Conservation (phyloP, 53 echinoderm and acorn worm genomes). For the Holothuria leucospilota region DNA sequence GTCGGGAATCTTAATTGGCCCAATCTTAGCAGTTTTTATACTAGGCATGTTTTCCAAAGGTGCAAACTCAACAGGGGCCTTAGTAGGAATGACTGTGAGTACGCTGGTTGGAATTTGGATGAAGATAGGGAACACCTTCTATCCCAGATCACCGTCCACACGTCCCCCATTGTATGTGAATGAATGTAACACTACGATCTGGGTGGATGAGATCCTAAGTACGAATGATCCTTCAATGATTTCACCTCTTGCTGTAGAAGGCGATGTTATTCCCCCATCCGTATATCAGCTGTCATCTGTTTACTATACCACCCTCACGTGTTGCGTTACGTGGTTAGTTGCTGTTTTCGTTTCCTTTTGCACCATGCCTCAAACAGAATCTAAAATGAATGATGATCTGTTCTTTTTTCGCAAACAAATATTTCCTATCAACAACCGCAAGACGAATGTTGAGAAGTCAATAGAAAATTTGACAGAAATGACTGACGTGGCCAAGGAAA, state of each 20-base stretch:
- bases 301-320: neutral
- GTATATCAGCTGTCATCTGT: constrained; percentile 8
- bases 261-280: neutral
- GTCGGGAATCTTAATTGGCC: constrained; percentile 4
- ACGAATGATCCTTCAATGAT: too few relatives aligned
- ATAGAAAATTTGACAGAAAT: too few relatives aligned
- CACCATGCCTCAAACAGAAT: neutral
- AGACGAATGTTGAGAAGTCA: too few relatives aligned
- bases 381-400: too few relatives aligned
- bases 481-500: too few relatives aligned
- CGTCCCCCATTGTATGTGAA: neutral
- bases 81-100: neutral
- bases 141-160: neutral
- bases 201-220: too few relatives aligned
- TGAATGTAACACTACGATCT: neutral
- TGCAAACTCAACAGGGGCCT: neutral
- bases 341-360: neutral
- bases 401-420: too few relatives aligned
- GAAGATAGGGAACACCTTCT: neutral
- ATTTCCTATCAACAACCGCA: too few relatives aligned
- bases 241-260: too few relatives aligned
- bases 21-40: neutral
- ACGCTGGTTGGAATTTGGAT: constrained; percentile 7
- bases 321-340: neutral
- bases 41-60: constrained; percentile 11